Evolutionary conservation across 1,140 invertebrate species (phyloP), one percentile per base, ranked within the genome.

Genomic region (Colletes latitarsis): DNA sequence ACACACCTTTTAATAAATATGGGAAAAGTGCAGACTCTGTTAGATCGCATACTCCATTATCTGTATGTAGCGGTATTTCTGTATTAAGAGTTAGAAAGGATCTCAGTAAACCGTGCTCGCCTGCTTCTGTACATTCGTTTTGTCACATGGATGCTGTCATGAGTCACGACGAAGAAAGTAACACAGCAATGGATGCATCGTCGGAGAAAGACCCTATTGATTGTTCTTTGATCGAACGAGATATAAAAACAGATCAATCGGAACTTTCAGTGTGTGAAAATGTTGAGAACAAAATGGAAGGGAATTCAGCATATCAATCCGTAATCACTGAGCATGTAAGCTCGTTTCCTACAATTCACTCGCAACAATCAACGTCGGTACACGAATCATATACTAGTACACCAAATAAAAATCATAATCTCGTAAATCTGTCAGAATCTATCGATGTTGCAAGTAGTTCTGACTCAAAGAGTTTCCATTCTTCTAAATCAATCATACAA

Each of bases 151-250:
- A 91, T 67, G 80, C 78, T 8, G 85, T 76, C 66, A 46, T 64
- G 39, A 82, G 15, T 6, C 69, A 88, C 1, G 81, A 84, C 6
- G 85, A 87, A 43, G 86, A 90, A n/a, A 89, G 81, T 39, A 88
- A 91, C 39, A 52, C 41, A 60, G 66, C 64, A 21, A 70, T 79
- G 64, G 79, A 87, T 68, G 79, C 68, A 57, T 60, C 46, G 14
- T 30, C 90, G 1, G 93, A 94, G 49, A 91, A 93, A 43, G 93
- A 94, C 84, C 88, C 91, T 10, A 94, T 94, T 63, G 92, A 93
- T 66, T 92, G 92, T 58, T 82, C 81, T 49, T 75, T 82, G 53
- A 58, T 74, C 12, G 80, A 82, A 4, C 64, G 83, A 62, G 82
- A 88, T 41, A 62, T 71, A 15, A 90, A 89, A 72, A 66, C 73